These are phyloP conservation scores for Chaetops frenatus DNA, from an alignment of 2,113 vertebrate species.

Conservation along the genomic window DNA sequence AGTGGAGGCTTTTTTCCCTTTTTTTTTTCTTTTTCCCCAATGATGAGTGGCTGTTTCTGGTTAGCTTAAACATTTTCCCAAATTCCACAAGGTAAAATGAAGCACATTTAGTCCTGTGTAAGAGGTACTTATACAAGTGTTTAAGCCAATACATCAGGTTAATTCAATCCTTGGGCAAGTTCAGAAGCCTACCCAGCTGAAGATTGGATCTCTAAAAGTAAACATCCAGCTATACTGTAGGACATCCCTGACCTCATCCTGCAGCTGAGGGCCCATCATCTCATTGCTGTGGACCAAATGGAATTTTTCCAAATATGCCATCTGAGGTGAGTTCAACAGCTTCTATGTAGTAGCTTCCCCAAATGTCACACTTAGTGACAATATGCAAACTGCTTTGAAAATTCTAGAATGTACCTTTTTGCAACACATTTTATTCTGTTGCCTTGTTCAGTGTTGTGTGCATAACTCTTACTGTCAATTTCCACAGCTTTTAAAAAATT, in stretches of 20 bases:
- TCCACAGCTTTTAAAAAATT: not conserved
- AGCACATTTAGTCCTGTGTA: not conserved
- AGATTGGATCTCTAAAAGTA: not conserved
- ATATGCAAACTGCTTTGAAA: not conserved
- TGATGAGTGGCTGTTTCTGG: not conserved
- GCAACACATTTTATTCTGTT: not conserved
- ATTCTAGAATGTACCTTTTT: not conserved
- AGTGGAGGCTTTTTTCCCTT: not conserved
- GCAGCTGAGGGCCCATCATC: not conserved
- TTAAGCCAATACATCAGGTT: not conserved
- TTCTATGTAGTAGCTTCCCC: not conserved
- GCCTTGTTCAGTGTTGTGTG: not conserved
- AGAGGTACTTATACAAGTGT: not conserved
- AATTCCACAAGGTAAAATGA: not conserved
- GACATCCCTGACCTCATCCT: not conserved
- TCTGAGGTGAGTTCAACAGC: not conserved
- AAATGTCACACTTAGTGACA: not conserved
- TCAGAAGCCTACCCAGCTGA: not conserved
- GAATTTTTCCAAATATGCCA: not conserved
- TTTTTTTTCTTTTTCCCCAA: not conserved
- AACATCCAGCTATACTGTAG: not conserved
- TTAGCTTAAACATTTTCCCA: not conserved
- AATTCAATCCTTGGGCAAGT: not conserved
- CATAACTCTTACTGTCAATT: not conserved
- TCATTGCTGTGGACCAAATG: not conserved